Evolutionary conservation across 2,113 vertebrate genomes (phyloP).

Genomic region (Syrmaticus mikado): DNA sequence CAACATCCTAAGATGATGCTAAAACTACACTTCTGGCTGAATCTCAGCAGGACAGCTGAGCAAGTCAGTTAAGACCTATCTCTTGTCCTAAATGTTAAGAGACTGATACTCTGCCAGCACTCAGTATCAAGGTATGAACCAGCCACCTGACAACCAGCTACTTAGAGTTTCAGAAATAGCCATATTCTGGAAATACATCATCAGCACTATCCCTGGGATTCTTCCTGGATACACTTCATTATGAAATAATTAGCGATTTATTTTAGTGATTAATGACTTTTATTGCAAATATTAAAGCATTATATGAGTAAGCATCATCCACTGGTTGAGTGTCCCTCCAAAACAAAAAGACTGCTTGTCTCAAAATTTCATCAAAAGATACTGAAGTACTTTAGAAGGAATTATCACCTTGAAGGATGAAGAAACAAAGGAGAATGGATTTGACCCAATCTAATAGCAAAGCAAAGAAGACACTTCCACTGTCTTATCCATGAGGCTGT

Average conservation of each 20-base stretch:
- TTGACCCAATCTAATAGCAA: background rate
- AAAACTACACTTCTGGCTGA: background rate
- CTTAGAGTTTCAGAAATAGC: background rate
- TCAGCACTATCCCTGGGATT: background rate
- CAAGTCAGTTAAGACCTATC: background rate
- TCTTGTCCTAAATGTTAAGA: background rate
- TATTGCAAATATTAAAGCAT: background rate
- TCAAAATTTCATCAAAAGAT: background rate
- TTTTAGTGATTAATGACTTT: background rate
- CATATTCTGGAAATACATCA: background rate
- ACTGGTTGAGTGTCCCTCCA: background rate
- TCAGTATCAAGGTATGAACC: background rate
- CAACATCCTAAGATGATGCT: background rate
- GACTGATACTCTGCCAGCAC: background rate
- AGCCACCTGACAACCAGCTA: background rate
- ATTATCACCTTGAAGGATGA: background rate
- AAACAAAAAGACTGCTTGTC: background rate
- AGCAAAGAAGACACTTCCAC: background rate
- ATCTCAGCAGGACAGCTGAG: background rate
- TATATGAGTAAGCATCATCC: background rate
- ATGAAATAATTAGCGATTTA: background rate
- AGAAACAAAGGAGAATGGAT: background rate
- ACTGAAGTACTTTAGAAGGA: background rate
- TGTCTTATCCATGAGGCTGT: background rate
- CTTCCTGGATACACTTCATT: background rate